Evolutionary conservation across 2,113 vertebrate genomes (phyloP), one percentile per base, ranked within the genome.

Genomic region (Gallinago paraguaiae): DNA sequence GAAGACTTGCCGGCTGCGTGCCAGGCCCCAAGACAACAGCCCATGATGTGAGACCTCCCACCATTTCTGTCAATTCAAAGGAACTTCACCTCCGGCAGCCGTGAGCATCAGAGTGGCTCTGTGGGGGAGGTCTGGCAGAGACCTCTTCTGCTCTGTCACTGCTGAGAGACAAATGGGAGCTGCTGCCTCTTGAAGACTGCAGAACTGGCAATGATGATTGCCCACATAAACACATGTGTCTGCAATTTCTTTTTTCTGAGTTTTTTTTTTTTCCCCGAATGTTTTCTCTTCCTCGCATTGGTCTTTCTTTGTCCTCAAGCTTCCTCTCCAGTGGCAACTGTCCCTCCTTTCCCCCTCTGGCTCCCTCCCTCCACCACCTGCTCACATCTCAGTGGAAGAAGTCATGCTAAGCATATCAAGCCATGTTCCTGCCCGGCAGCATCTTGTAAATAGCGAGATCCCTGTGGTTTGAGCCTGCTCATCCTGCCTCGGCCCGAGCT

Each of bases 351-450:
- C 43, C 27, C 15, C 28, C 22, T 54, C n/a, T 25, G 27, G 25
- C 46, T 75, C 82, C n/a, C 57, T 82, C 51, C 43, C 61, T 30
- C 41, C 17, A 83, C 10, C 41, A 35, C 10, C 22, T 69, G 41
- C 28, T 69, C 5, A 2, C 12, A 16, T 31, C 18, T 61, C 16
- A 9, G 31, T 59, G 11, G 54, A 64, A 61, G 41, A 45, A 13
- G 15, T 45, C 46, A 30, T 6, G 20, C n/a, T 56, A 43, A 57
- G 13, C 1, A 2, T 37, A 72, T 33, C 35, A 37, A 31, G 7
- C 2, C 15, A 39, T 0, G 3, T 28, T 64, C 37, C 33, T 71
- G 65, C 41, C 3, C 1, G 1, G 23, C 2, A 65, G n/a, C 33
- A 50, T 33, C 77, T 48, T 92, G 27, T 28, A 86, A 43, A 43